phyloP scores from a whole-genome alignment of 2,888 invertebrate genomes.

The Invenusta paracnida region DNA sequence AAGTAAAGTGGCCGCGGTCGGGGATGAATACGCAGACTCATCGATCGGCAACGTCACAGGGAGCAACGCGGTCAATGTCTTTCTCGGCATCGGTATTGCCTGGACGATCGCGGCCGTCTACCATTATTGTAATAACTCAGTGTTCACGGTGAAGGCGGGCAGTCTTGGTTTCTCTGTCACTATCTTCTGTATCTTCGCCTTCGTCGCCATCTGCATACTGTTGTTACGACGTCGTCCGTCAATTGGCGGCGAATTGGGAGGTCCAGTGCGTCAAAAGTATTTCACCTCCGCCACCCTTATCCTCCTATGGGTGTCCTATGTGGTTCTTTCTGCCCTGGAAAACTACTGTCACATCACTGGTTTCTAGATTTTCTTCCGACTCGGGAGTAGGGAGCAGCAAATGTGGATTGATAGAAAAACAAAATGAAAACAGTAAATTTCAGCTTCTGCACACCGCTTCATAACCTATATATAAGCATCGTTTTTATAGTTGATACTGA shows the following conservation, averaged over 20 bases:
- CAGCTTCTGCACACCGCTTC: no score
- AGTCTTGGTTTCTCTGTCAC: conserved; percentile 95
- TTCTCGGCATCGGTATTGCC: conserved; percentile 94
- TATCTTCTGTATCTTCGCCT: conserved; percentile 83
- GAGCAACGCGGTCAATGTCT: conserved; percentile 97
- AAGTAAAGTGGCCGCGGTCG: conserved; percentile 94
- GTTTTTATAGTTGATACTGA: no score
- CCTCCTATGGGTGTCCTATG: conserved; percentile 82
- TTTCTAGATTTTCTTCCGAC: conserved; percentile 68
- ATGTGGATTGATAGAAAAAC: no score
- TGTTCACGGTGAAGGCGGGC: conserved; percentile 65
- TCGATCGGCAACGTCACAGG: conserved; percentile 94
- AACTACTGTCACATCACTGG: conserved; percentile 83
- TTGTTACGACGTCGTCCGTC: conserved; percentile 72
- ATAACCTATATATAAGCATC: no score
- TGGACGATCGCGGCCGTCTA: conserved; percentile 95
- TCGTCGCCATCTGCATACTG: conserved; percentile 74
- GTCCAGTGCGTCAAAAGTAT: conserved; percentile 67
- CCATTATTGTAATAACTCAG: conserved; percentile 67
- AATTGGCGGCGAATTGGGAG: conserved; percentile 81
- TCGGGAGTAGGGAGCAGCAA: background rate
- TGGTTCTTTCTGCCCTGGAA: conserved; percentile 84
- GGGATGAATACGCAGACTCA: conserved; percentile 94
- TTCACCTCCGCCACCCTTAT: conserved; percentile 80
- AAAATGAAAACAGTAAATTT: no score